These are phyloP conservation scores for Cisticola juncidis DNA, from an alignment of 2,113 vertebrate genomes.

Conservation along the genomic window DNA sequence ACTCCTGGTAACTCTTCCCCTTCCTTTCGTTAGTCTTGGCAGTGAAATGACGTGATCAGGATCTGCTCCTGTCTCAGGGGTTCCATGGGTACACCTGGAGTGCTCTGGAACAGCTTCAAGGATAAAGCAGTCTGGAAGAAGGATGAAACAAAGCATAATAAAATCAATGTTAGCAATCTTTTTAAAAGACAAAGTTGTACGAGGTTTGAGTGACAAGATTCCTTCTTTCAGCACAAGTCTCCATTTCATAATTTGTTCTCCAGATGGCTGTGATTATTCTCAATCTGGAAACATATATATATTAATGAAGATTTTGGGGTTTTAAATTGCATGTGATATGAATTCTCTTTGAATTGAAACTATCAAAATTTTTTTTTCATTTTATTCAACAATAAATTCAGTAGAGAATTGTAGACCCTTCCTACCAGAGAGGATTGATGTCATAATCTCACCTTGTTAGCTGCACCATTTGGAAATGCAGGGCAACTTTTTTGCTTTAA, in stretches of 20 bases:
- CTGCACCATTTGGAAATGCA: not conserved
- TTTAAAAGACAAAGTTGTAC: not conserved
- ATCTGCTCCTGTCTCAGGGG: not conserved
- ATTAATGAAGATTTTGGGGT: conserved; percentile 5
- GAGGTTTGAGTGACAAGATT: conserved; percentile 42
- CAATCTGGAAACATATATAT: conserved; percentile 32
- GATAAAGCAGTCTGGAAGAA: not conserved
- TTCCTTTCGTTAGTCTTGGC: not conserved
- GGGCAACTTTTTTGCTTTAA: not conserved
- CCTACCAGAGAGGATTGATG: not conserved
- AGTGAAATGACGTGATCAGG: not conserved
- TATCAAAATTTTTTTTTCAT: not conserved
- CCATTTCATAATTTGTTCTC: conserved; percentile 30
- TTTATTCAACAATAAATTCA: not conserved
- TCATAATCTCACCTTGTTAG: not conserved
- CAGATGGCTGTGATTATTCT: conserved; percentile 49
- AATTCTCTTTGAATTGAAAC: conserved; percentile 5
- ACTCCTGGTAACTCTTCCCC: not conserved
- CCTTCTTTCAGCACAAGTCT: conserved; percentile 12
- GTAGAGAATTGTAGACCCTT: not conserved
- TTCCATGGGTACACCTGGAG: not conserved
- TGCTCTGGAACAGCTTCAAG: not conserved
- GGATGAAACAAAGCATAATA: not conserved
- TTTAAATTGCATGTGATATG: not conserved
- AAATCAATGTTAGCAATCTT: not conserved